Conservation (phyloP, 2,888 invertebrate genomes). For the Parelbella ahira region DNA sequence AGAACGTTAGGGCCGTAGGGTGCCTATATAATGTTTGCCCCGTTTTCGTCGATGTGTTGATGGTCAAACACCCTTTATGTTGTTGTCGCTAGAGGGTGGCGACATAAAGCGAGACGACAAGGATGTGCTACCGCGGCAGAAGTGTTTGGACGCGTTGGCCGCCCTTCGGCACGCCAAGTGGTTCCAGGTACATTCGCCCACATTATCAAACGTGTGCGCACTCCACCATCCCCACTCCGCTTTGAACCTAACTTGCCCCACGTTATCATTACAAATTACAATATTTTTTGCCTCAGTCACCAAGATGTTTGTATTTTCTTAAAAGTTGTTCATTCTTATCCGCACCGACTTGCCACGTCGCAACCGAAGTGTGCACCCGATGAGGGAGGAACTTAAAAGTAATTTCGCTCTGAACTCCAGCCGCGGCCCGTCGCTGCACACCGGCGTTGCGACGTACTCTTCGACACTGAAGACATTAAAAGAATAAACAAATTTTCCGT, state of each 20-base stretch:
- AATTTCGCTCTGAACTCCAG: too few relatives aligned
- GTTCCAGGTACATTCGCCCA: conserved; percentile 95
- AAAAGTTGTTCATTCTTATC: conserved; percentile 35
- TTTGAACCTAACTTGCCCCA: conserved; percentile 6
- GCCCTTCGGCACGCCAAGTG: conserved; percentile 99
- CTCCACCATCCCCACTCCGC: conserved; percentile 39
- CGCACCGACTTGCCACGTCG: conserved; percentile 24
- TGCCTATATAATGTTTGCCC: conserved; percentile 63
- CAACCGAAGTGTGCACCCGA: conserved; percentile 8
- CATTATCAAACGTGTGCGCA: conserved; percentile 64
- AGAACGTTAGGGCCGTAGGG: conserved; percentile 7
- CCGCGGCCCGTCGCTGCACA: too few relatives aligned
- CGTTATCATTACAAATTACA: background rate
- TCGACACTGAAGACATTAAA: conserved; percentile 18
- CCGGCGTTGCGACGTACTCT: conserved; percentile 18
- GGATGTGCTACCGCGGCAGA: conserved; percentile 99
- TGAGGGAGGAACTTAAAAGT: background rate
- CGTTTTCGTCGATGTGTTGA: conserved; percentile 75
- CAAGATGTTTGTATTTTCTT: conserved; percentile 13
- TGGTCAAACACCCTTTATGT: conserved; percentile 89
- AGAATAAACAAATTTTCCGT: conserved; percentile 31
- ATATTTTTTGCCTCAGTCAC: conserved; percentile 1
- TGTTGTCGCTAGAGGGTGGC: conserved; percentile 82
- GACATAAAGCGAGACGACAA: conserved; percentile 87
- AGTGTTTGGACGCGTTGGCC: conserved; percentile 99